Evolutionary conservation across 2,888 invertebrate species (phyloP), one percentile per base, ranked within the genome.

Genomic region (Drosophila birchii): DNA sequence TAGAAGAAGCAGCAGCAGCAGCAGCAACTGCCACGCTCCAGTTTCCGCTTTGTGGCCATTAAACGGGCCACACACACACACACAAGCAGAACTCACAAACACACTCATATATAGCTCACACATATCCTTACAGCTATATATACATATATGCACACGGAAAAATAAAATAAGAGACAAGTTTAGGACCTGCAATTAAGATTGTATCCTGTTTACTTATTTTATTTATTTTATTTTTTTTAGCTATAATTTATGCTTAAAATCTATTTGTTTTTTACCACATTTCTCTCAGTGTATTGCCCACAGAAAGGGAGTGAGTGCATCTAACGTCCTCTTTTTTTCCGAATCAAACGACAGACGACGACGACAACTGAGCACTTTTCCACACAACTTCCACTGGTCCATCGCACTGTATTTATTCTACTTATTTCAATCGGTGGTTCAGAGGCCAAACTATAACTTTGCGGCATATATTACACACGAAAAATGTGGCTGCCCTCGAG

Each of bases 11-110:
- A 67, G 68, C 16, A 45, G 45, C 44, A 44, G 41, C 41, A 41
- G 41, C 75, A 75, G 75, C 79, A 78, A 78, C 79, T 79, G 79
- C 80, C 83, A 85, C 84, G 85, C 84, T 86, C 82, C 85, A 85
- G 81, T 86, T 86, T 86, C 81, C 83, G 83, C 78, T 85, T 78
- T 86, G 86, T 83, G 83, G 83, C 80, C 76, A 86, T 85, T 86
- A 85, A 85, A 83, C 81, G 86, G 78, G 57, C 77, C 75, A 58
- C 74, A 78, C 75, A 72, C 66, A 76, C 23, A 64, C 34, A 41
- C 32, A 38, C n/a, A 67, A 32, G 43, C 44, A 26, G n/a, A 16
- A 29, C 45, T 36, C 26, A 41, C 26, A 49, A 38, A 55, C 5
- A 56, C n/a, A 29, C 45, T 36, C 26, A 41, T 20, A 49, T 41